Evolutionary conservation across 1,140 invertebrate species (phyloP), one percentile per base, ranked within the genome.

Genomic region (Drosophila willistoni): DNA sequence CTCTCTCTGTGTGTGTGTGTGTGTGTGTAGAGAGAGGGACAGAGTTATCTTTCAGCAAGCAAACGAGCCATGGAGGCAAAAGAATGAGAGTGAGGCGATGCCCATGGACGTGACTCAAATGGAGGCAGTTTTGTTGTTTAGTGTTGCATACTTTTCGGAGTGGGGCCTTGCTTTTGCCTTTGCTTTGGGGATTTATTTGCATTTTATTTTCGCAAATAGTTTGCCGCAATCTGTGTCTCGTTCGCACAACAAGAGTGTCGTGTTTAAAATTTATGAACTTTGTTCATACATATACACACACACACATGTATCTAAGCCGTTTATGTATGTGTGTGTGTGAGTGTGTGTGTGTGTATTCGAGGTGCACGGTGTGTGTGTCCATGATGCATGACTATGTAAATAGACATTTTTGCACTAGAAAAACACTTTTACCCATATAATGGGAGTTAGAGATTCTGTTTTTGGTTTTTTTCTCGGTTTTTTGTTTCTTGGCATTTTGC

Each of bases 301-400:
- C 69, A 77, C 56, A 63, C 56, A 81, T 55, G 76, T 79, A 71
- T 85, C 68, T 85, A 62, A 63, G 86, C 77, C 77, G 77, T 67
- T 75, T 77, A 66, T 68, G 57, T 70, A 59, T 71, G 66, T 71
- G 57, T 70, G 57, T 71, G 66, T 71, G 62, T 61, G 60, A 62
- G 60, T 64, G 68, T 70, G 7, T 63, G 66, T 77, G 51, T 41
- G 44, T 54, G 29, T 42, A 22, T 36, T 60, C 47, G 41, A 33
- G 25, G 7, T 51, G 34, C 13, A 29, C 41, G 17, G 33, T 61
- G 10, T 67, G 55, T 62, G 72, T 79, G 73, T 56, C 59, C 79
- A 81, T 87, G 82, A 87, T 87, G 83, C 83, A 87, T 79, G 83
- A 77, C 83, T 77, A 87, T 83, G 83, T 80, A 86, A 86, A 86